Evolutionary conservation across 2,797 vertebrate genomes (phyloP), one percentile per base, ranked within the genome.

Genomic region (Hemitrygon akajei): DNA sequence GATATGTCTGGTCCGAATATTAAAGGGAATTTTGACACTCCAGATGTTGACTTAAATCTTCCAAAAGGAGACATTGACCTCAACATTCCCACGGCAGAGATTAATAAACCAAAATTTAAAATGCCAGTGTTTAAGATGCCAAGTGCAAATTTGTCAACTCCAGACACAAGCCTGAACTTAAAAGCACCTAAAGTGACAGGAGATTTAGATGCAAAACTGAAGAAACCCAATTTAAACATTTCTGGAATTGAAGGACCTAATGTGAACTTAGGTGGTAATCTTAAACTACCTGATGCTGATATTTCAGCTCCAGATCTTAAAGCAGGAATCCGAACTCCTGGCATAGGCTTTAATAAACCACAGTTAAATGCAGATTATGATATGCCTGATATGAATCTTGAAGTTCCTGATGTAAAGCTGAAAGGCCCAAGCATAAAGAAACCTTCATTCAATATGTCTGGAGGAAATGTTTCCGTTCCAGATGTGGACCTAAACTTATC

Each of bases 61-160:
- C 63, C 95, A 69, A 94, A 91, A 79, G 93, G 96, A 80, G 94
- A 95, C 1, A 30, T 96, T 1, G 95, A 95, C 30, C 87, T 75
- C 34, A 96, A 95, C 0, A 95, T 69, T 6, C 79, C 79, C 34
- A 30, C 20, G 30, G 37, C 66, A 58, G 66, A 75, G 16, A 22
- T 93, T 75, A 66, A 75, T 3, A 47, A 96, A 93, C 91, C 94
- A 16, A 97, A 96, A 94, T 16, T 95, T 16, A 96, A 94, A 47
- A 93, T 95, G 22, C 96, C 95, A 91, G 95, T 95, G 94, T 77
- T 95, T 1, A 97, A 97, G 76, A 97, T 97, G 97, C 97, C 97
- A 63, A 27, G 94, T 0, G 96, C 96, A 73, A 71, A 91, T 91
- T 14, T 96, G 94, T 95, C 96, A 95, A 94, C 95, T 94, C 93